Percentiles rank a stretch among this genome's conserved stretches.
Evolutionary conservation across 2,797 vertebrate species (phyloP).

Genomic region (Enteromius radiatus): DNA sequence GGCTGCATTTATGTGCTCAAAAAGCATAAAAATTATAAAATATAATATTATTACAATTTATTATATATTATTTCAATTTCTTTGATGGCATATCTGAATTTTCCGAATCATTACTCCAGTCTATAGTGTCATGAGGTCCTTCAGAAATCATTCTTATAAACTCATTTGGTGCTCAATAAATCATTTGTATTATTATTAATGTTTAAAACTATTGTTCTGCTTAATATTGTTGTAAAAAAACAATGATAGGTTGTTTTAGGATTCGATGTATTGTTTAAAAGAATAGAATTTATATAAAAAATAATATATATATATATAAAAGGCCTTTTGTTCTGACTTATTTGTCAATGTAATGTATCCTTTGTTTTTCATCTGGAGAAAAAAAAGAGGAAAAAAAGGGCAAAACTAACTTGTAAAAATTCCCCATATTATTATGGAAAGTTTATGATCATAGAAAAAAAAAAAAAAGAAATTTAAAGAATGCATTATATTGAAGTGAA

Average conservation of each 20-base stretch:
- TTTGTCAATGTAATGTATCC: not conserved
- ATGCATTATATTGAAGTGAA: not conserved
- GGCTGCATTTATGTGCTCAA: not conserved
- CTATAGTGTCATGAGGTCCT: not conserved
- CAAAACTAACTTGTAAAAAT: not conserved
- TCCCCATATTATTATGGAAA: not conserved
- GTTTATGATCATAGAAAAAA: not conserved
- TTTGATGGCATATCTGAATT: not conserved
- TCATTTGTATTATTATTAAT: not conserved
- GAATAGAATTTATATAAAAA: not conserved
- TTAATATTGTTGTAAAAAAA: no score
- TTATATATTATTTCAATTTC: not conserved
- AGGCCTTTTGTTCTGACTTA: no score
- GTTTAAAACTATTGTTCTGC: no score
- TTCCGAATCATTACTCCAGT: no score
- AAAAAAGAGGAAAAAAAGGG: no score
- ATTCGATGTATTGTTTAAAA: not conserved
- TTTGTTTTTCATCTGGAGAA: not conserved
- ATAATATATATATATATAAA: no score
- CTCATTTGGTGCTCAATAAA: not conserved
- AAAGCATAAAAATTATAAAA: not conserved
- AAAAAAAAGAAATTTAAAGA: not conserved
- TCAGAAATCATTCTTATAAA: not conserved
- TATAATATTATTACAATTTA: not conserved
- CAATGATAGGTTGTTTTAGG: not conserved